Evolutionary conservation across 2,113 vertebrate species (phyloP).

Genomic region (Ciconia boyciana): DNA sequence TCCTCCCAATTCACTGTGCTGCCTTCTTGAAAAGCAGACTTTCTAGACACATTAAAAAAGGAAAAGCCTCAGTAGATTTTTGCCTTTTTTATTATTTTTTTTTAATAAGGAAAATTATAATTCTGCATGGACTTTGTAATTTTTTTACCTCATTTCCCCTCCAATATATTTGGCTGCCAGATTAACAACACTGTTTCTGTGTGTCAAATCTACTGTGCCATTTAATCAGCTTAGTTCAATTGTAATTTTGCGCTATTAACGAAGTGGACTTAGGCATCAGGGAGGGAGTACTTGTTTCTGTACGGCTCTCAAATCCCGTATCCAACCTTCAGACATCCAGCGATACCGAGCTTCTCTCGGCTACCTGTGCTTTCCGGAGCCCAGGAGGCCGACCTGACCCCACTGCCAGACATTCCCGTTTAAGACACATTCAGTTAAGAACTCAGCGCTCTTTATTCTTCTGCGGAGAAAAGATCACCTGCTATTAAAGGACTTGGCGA

Average conservation of each 20-base stretch:
- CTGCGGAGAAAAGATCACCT: background rate
- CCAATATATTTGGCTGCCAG: background rate
- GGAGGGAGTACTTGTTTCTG: background rate
- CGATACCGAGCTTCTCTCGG: rapidly evolving
- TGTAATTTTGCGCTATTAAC: background rate
- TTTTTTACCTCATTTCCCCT: background rate
- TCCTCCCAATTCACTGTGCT: background rate
- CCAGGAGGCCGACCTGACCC: background rate
- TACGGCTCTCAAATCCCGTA: rapidly evolving
- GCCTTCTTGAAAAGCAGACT: background rate
- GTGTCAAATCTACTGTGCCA: background rate
- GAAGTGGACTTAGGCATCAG: background rate
- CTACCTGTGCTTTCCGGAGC: background rate
- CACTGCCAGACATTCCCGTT: background rate
- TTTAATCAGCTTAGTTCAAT: background rate
- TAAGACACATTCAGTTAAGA: background rate
- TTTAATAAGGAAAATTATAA: background rate
- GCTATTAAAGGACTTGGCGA: background rate
- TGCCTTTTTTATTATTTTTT: background rate
- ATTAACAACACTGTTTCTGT: background rate
- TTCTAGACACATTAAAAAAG: background rate
- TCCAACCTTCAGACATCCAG: rapidly evolving
- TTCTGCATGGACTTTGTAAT: background rate
- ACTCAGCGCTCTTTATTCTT: background rate
- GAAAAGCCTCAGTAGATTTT: background rate